These are phyloP conservation scores for Hesperia comma DNA, from an alignment of 2,888 invertebrate species.

Conservation along the genomic window DNA sequence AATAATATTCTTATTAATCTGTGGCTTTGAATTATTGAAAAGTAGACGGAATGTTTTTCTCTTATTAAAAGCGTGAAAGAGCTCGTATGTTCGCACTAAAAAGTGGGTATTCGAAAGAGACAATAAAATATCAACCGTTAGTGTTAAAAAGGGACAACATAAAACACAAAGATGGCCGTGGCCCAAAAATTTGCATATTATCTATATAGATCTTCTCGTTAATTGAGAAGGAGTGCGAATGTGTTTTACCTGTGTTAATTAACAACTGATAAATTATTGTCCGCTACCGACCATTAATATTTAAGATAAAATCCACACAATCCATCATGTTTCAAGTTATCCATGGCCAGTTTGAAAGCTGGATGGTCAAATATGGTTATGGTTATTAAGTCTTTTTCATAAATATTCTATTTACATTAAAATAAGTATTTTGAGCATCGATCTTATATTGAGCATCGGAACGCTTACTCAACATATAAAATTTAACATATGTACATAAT, in stretches of 20 bases:
- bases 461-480: too few species aligned
- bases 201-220: conserved; percentile 68
- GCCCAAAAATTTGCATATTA: conserved; percentile 66
- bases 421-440: neutral
- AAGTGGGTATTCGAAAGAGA: conserved; percentile 41
- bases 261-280: conserved; percentile 70
- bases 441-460: too few species aligned
- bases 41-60: conserved; percentile 41
- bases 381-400: conserved; percentile 11
- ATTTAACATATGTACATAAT: too few species aligned
- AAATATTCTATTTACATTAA: conserved; percentile 3
- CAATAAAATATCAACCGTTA: conserved; percentile 4
- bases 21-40: conserved; percentile 52
- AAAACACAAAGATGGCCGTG: conserved; percentile 54
- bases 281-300: conserved; percentile 64
- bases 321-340: conserved; percentile 39
- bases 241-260: conserved; percentile 67
- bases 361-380: conserved; percentile 22
- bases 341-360: conserved; percentile 14
- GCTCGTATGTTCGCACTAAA: conserved; percentile 48
- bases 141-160: conserved; percentile 48
- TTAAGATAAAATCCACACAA: conserved; percentile 51
- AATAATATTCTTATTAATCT: conserved; percentile 58
- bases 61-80: conserved; percentile 51
- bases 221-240: conserved; percentile 73